Evolutionary conservation across 2,797 vertebrate species (phyloP).

Genomic region (Enteromius radiatus): DNA sequence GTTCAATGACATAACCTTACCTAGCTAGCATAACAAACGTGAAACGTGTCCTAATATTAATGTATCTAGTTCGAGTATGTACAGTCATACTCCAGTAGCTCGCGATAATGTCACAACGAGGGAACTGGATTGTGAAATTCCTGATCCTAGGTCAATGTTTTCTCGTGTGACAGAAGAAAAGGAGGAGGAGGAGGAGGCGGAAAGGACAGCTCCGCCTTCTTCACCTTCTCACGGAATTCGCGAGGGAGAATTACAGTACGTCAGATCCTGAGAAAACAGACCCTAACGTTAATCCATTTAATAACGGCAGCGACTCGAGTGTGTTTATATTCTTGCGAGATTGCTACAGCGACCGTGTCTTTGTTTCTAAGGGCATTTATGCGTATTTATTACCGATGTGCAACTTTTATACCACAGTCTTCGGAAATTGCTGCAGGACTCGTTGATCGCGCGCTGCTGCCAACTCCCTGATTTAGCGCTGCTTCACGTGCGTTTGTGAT

Average conservation of each 20-base stretch:
- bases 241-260: background rate
- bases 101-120: background rate
- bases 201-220: conserved; percentile 36
- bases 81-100: background rate
- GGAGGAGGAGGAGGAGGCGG: background rate
- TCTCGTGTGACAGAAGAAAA: background rate
- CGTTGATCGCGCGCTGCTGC: conserved; percentile 12
- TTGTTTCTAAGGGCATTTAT: background rate
- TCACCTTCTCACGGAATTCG: conserved; percentile 15
- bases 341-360: background rate
- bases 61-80: background rate
- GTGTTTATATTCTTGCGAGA: background rate
- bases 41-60: background rate
- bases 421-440: background rate
- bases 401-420: background rate
- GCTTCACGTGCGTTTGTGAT: background rate
- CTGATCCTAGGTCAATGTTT: background rate
- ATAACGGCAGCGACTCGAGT: background rate
- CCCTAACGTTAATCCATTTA: background rate
- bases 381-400: background rate
- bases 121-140: too few relatives aligned
- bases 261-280: conserved; percentile 7
- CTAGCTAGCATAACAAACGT: background rate
- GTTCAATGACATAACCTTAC: background rate
- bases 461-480: background rate